Base-by-base conservation (phyloP, 2,113 vertebrate genomes). In the Cyprinodon brontotheroides region DNA sequence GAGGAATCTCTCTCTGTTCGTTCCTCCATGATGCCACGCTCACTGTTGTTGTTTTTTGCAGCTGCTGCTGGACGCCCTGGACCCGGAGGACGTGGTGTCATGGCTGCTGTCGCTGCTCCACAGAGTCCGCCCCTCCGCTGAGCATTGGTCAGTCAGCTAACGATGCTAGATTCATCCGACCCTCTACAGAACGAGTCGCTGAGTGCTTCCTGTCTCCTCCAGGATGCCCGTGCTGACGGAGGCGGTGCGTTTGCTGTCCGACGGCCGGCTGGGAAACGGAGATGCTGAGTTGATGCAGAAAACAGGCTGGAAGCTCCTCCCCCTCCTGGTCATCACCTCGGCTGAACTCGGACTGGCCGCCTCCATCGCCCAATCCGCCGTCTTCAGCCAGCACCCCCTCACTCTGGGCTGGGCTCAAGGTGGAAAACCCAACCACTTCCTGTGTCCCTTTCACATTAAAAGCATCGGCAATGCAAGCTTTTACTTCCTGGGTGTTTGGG, bases 391-490 rank as follows among this genome's bases (percentile, higher is more conserved):
- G 7, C 95, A 96, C 74, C 95, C 95, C 45, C 89, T 98, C 17
- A 93, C 97, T 36, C 91, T 81, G 63, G 95, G 90, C 22, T 99
- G 97, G 96, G 90, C 92, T 41, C 53, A 92, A 93, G 96, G 98
- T 99, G 92, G 29, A 92, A 62, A 1, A 10, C 9, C 45, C 50
- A 14, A 8, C n/a, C 8, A 22, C 57, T 69, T 75, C 48, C 68
- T 60, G 63, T 14, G 61, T 11, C 17, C 3, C 20, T 36, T 53
- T 36, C 65, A 76, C 61, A 76, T 39, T 72, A 61, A 67, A 61
- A 61, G 22, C 60, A 13, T 22, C n/a, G 9, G 29, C 29, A 29
- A 29, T 29, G 29, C 29, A 29, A 29, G 29, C 29, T 29, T 29
- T 29, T 29, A 29, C 29, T 29, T 29, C 29, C 29, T 10, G 3